Evolutionary conservation across 2,888 invertebrate species (phyloP), one percentile per base, ranked within the genome.

Genomic region (Vesta saturnalis): DNA sequence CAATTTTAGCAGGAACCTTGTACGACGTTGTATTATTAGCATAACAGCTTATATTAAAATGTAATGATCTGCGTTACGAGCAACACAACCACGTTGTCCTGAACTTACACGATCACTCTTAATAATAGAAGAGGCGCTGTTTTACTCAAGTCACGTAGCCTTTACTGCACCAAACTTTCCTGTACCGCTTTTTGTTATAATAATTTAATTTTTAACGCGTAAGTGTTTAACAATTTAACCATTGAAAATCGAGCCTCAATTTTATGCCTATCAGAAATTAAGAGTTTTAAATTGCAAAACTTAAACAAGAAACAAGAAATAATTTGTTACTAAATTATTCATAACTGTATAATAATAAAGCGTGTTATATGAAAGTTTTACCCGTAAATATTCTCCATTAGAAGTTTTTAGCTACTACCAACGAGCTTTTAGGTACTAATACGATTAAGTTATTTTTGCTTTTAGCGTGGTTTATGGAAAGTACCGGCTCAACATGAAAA

Each of bases 31-130:
- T 35, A 55, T 63, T 56, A 23, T 56, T 57, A 56, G 12, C 56
- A 63, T 19, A 61, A 57, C 57, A 66, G 67, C 63, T 63, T 69
- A 71, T 71, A 71, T 71, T 72, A 74, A 74, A 74, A 70, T 71
- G 72, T 71, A 71, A 74, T 74, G 74, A 74, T 72, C 46, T 56
- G 46, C 56, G 57, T 47, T 63, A 15, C 54, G 22, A 43, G 43
- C 39, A 46, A 19, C 39, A 56, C 39, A 43, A 54, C 39, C 22
- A 55, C 56, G 55, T 35, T 63, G 63, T 57, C 63, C 47, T 30
- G 46, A 56, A 63, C 49, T 63, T 56, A 30, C 39, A 69, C 47
- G 22, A 63, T 22, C 23, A 68, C 64, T 60, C 61, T 68, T 63
- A 70, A 70, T 70, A 70, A 70, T 67, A 66, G 60, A 70, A 60